Evolutionary conservation across 2,797 vertebrate species (phyloP).

Genomic region (Thunnus albacares): DNA sequence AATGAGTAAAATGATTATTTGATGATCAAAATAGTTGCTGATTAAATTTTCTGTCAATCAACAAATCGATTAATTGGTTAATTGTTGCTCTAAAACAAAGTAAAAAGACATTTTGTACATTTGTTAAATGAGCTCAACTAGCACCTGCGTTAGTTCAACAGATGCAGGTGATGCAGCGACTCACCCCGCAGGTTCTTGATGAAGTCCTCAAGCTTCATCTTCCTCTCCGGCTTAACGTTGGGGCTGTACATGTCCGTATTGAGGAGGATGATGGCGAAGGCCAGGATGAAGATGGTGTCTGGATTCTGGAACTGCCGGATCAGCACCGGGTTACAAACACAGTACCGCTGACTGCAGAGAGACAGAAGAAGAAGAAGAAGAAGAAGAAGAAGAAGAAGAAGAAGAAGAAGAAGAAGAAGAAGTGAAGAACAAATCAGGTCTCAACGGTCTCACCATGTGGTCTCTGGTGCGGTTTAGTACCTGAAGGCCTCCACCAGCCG

Average conservation of each 20-base stretch:
- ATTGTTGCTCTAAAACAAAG: too few species aligned
- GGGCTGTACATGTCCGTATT: conserved; percentile 99
- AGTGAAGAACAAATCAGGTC: neutral
- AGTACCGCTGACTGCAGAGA: conserved; percentile 92
- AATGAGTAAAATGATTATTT: too few species aligned
- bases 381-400: too few species aligned
- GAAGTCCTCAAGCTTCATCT: conserved; percentile 98
- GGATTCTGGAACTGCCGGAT: conserved; percentile 97
- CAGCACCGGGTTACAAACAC: conserved; percentile 95
- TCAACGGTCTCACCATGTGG: neutral
- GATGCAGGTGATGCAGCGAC: neutral
- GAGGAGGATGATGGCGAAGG: conserved; percentile 97
- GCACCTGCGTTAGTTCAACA: neutral
- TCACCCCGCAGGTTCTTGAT: conserved; percentile 95
- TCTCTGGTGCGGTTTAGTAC: conserved; percentile 70
- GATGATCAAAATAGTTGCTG: too few species aligned
- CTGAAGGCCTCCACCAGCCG: conserved; percentile 96
- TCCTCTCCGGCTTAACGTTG: conserved; percentile 94
- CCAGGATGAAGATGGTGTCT: conserved; percentile 97
- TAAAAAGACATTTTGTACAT: too few species aligned
- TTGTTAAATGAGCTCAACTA: neutral
- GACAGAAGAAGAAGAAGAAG: neutral
- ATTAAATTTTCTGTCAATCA: too few species aligned
- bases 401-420: neutral
- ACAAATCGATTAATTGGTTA: too few species aligned